phyloP scores from a whole-genome alignment of 2,888 invertebrate genomes.

The Drosophila sordidula region DNA sequence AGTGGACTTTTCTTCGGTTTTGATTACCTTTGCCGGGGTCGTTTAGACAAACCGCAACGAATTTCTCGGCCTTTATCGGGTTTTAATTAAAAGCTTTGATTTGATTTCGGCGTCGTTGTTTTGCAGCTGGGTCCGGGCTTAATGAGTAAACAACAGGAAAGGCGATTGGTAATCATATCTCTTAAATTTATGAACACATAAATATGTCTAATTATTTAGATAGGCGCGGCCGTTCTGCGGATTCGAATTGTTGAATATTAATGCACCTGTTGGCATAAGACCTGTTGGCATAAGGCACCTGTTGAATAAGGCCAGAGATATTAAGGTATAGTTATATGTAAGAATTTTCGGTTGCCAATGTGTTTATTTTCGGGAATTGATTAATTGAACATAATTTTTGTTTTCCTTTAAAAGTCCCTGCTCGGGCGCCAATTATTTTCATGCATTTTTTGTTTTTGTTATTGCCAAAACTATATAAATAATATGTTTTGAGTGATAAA shows the following conservation, averaged over 20 bases:
- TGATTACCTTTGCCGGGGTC: constrained; percentile 32
- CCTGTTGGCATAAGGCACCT: too few relatives aligned
- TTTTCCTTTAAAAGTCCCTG: too few relatives aligned
- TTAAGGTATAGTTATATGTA: not conserved
- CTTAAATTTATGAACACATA: constrained; percentile 72
- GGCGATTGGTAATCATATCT: constrained; percentile 59
- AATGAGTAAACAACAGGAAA: constrained; percentile 33
- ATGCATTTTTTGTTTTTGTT: not conserved
- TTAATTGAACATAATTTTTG: too few relatives aligned
- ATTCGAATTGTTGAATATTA: constrained; percentile 15
- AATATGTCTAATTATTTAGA: constrained; percentile 79
- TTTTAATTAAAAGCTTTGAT: constrained; percentile 69
- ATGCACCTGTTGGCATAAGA: too few relatives aligned
- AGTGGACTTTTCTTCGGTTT: constrained; percentile 36
- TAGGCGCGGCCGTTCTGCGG: constrained; percentile 25
- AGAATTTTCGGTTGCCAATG: too few relatives aligned
- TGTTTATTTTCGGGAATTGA: too few relatives aligned
- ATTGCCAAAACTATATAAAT: too few relatives aligned
- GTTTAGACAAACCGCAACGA: constrained; percentile 70
- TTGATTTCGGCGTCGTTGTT: constrained; percentile 6
- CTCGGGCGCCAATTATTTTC: not conserved
- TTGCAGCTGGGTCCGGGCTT: constrained; percentile 12
- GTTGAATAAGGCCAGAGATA: not conserved
- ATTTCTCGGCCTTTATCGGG: constrained; percentile 62
- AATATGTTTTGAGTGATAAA: too few relatives aligned